Evolutionary conservation across 2,797 vertebrate genomes (phyloP).

Genomic region (Phalloptychus januarius): DNA sequence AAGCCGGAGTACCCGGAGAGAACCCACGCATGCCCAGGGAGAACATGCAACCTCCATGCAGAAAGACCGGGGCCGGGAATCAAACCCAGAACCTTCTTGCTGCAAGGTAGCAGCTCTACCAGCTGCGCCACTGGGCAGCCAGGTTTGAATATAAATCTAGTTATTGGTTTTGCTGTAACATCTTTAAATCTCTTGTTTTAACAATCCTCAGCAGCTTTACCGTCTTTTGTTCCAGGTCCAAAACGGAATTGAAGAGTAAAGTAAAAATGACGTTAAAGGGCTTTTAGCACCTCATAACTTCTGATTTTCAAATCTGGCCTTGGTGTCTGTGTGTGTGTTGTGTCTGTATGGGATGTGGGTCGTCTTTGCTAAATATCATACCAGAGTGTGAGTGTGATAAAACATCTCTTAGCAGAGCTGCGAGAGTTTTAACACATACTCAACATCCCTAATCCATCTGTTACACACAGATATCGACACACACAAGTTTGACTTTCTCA

Average conservation of each 20-base stretch:
- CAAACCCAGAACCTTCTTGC: too few relatives aligned
- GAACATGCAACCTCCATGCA: too few relatives aligned
- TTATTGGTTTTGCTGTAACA: neutral
- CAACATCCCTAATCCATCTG: slow-evolving; percentile 59
- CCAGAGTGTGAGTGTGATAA: slow-evolving; percentile 64
- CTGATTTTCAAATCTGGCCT: slow-evolving; percentile 3
- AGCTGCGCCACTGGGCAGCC: too few relatives aligned
- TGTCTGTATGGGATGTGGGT: slow-evolving; percentile 49
- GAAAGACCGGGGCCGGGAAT: too few relatives aligned
- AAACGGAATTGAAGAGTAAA: neutral
- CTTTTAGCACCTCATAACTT: slow-evolving; percentile 4
- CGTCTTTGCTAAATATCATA: slow-evolving; percentile 56
- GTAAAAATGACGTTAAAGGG: slow-evolving; percentile 1
- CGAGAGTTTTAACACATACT: slow-evolving; percentile 60
- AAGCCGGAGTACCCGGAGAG: too few relatives aligned
- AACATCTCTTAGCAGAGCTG: slow-evolving; percentile 70
- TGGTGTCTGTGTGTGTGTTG: slow-evolving; percentile 27
- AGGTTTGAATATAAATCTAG: too few relatives aligned
- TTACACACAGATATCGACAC: slow-evolving; percentile 26
- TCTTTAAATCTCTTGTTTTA: neutral
- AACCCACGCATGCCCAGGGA: too few relatives aligned
- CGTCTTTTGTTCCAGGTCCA: neutral
- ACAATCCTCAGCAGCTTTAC: neutral
- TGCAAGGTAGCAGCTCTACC: too few relatives aligned
- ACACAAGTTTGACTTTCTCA: slow-evolving; percentile 20